phyloP scores from a whole-genome alignment of 2,888 invertebrate genomes.

The Orthosia incerta region DNA sequence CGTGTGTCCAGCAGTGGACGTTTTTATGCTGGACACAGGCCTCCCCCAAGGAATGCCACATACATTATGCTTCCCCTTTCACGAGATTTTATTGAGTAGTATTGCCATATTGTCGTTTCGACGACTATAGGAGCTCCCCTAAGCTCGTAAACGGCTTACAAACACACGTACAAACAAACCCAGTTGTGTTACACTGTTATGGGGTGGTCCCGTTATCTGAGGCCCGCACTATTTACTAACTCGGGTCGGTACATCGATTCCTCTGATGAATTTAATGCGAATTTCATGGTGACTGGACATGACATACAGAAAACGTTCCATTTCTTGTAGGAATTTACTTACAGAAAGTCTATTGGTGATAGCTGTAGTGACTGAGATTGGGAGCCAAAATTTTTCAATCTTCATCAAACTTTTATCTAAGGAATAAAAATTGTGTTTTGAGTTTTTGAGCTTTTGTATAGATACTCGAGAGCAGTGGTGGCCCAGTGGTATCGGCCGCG shows the following conservation, averaged over 20 bases:
- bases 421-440: no score
- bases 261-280: constrained; percentile 6
- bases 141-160: background rate
- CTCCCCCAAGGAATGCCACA: background rate
- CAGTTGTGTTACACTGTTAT: background rate
- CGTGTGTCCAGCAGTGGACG: no score
- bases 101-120: background rate
- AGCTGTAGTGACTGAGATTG: background rate
- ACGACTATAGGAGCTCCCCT: background rate
- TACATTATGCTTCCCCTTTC: background rate
- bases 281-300: constrained; percentile 1
- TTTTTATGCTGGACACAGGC: no score
- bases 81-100: background rate
- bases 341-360: background rate
- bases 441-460: no score
- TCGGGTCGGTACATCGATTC: background rate
- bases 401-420: no score
- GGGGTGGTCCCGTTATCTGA: constrained; percentile 25
- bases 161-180: constrained; percentile 3
- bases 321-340: background rate
- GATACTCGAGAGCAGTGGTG: no score
- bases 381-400: no score
- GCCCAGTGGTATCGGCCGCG: no score
- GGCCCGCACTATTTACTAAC: constrained; percentile 35
- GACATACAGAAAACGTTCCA: background rate